phyloP scores from a whole-genome alignment of 37 sponge, comb jelly and placozoan species.

The Petrosia ficiformis region DNA sequence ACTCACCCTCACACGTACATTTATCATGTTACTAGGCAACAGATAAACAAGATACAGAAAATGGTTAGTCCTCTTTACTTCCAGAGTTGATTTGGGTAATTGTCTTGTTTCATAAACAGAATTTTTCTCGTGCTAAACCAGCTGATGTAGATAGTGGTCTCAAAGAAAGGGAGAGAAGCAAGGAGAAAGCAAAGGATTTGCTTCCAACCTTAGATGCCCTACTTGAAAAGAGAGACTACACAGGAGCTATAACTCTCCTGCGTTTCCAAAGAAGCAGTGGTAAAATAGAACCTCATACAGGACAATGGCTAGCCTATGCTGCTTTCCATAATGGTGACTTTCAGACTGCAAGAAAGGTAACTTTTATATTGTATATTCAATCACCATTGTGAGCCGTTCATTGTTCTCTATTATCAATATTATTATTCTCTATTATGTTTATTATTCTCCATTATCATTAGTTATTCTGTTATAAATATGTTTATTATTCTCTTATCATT shows the following conservation, averaged over 20 bases:
- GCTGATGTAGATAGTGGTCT: slow-evolving; percentile 4
- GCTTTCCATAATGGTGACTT: slow-evolving; percentile 95
- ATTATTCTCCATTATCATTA: no score
- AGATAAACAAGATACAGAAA: no score
- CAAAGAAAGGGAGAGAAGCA: neutral
- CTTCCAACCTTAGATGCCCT: slow-evolving; percentile 90
- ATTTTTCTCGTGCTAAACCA: slow-evolving; percentile 76
- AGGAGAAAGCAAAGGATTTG: slow-evolving; percentile 85
- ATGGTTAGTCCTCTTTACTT: neutral
- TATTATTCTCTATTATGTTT: no score
- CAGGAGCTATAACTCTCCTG: slow-evolving; percentile 89
- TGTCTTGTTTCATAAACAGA: slow-evolving; percentile 9
- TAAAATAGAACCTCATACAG: slow-evolving; percentile 30
- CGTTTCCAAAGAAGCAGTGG: slow-evolving; percentile 66
- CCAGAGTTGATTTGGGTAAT: no score
- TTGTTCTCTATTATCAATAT: neutral
- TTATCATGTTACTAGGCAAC: no score
- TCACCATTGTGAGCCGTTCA: no score
- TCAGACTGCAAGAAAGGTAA: slow-evolving; percentile 66
- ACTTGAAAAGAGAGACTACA: slow-evolving; percentile 82
- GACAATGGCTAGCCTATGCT: slow-evolving; percentile 91
- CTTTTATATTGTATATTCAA: no score
- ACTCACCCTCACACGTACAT: neutral
- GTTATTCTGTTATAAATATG: neutral
- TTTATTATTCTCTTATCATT: neutral